Evolutionary conservation across 2,888 invertebrate species (phyloP).

Genomic region (Morpho deidamia): DNA sequence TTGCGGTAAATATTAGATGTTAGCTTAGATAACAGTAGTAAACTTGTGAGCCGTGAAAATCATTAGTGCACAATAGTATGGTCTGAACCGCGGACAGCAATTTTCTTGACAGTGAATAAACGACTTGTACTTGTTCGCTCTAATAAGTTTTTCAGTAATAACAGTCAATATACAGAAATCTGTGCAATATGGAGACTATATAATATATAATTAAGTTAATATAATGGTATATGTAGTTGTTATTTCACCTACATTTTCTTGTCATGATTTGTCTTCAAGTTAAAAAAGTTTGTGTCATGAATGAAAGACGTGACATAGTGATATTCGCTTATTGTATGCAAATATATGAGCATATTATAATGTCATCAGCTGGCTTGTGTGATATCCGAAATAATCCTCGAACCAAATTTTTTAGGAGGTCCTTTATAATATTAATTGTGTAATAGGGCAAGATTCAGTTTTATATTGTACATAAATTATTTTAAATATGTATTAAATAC

Average conservation of each 20-base stretch:
- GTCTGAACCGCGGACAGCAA: constrained; percentile 37
- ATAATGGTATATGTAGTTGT: too few species aligned
- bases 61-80: constrained; percentile 27
- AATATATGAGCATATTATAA: background rate
- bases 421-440: too few species aligned
- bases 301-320: constrained; percentile 1
- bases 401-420: background rate
- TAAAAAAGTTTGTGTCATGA: background rate
- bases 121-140: constrained; percentile 51
- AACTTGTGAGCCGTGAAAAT: constrained; percentile 23
- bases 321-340: constrained; percentile 1
- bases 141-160: constrained; percentile 34
- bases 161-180: background rate
- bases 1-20: constrained; percentile 7
- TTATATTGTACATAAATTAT: too few species aligned
- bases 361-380: background rate
- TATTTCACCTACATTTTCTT: too few species aligned
- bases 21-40: constrained; percentile 13
- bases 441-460: too few species aligned
- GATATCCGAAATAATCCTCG: background rate
- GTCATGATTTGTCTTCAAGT: too few species aligned
- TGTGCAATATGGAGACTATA: background rate
- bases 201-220: background rate
- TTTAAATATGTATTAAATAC: too few species aligned
- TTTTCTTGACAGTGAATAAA: constrained; percentile 49